Evolutionary conservation across 2,797 vertebrate species (phyloP).

Genomic region (Dermochelys coriacea): DNA sequence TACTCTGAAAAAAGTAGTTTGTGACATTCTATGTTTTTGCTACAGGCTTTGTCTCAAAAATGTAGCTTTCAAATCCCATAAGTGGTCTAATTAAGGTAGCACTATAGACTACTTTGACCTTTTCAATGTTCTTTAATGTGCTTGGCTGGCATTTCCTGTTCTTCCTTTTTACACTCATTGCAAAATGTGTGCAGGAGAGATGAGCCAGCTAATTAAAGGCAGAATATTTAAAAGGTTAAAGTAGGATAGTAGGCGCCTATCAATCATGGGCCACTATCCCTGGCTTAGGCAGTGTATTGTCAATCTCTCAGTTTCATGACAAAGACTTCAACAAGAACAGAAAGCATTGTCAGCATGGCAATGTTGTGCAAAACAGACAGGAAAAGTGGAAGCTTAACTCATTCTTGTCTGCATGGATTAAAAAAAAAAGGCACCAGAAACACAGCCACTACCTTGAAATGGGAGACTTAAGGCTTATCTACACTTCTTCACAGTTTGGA

Average conservation of each 20-base stretch:
- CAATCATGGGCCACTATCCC: not conserved
- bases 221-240: not conserved
- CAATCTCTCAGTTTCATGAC: not conserved
- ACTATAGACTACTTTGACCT: not conserved
- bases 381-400: not conserved
- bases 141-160: not conserved
- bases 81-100: not conserved
- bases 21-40: not conserved
- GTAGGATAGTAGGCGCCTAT: not conserved
- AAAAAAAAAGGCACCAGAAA: not conserved
- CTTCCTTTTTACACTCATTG: not conserved
- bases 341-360: not conserved
- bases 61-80: not conserved
- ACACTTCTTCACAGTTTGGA: not conserved
- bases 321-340: not conserved
- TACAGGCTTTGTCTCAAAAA: accelerated
- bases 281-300: not conserved
- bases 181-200: not conserved
- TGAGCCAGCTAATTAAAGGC: not conserved
- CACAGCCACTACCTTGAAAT: not conserved
- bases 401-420: not conserved
- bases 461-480: not conserved
- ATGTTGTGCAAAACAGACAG: not conserved
- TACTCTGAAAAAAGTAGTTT: not conserved
- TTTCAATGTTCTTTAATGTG: not conserved